phyloP scores from a whole-genome alignment of 2,888 invertebrate species.

The Blastobasis lacticolella region DNA sequence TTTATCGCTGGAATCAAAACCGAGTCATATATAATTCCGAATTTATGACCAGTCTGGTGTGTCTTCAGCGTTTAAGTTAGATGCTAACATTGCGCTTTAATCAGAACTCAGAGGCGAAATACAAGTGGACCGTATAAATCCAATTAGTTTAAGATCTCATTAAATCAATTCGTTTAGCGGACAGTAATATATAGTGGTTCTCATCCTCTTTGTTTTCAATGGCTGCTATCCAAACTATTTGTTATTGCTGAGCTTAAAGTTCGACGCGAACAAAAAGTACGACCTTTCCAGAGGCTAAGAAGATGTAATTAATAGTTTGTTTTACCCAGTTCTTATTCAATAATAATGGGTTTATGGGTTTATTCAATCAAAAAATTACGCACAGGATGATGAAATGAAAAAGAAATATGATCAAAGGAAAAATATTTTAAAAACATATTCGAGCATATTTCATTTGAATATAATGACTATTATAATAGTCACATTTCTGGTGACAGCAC shows the following conservation, averaged over 20 bases:
- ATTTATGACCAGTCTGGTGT: conserved; percentile 42
- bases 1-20: conserved; percentile 42
- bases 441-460: too few species aligned
- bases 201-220: conserved; percentile 57
- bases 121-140: conserved; percentile 55
- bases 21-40: conserved; percentile 45
- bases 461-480: background rate
- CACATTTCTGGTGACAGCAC: background rate
- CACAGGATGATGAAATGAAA: too few species aligned
- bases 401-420: background rate
- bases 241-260: conserved; percentile 47
- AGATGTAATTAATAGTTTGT: conserved; percentile 5
- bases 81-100: conserved; percentile 34
- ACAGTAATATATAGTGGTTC: conserved; percentile 57
- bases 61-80: conserved; percentile 34
- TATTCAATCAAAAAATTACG: too few species aligned
- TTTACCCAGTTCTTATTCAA: too few species aligned
- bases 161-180: conserved; percentile 65
- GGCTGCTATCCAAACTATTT: conserved; percentile 65
- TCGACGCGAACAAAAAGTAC: conserved; percentile 37
- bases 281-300: conserved; percentile 19
- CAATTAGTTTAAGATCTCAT: conserved; percentile 66
- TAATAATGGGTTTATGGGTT: too few species aligned
- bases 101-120: conserved; percentile 46
- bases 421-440: too few species aligned